Percentiles rank a stretch among this genome's conserved stretches.
Conservation (phyloP, 2,888 invertebrate species). For the Catocala sponsa region DNA sequence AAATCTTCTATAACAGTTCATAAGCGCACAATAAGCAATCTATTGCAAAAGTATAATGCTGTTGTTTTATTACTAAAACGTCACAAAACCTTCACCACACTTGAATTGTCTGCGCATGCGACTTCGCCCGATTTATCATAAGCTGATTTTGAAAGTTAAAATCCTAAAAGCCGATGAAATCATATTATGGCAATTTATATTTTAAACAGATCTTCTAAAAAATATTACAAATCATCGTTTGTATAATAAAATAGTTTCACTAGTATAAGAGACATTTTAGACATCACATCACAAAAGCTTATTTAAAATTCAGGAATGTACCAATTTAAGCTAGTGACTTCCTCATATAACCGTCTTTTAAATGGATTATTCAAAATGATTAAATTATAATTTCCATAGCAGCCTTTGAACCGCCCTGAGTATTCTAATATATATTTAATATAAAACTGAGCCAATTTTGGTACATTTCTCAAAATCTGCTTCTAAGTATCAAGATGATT, state of each 20-base stretch:
- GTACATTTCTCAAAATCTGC: conserved; percentile 82
- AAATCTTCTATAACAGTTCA: conserved; percentile 76
- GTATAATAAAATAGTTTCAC: conserved; percentile 53
- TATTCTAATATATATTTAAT: background rate
- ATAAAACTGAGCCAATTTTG: conserved; percentile 52
- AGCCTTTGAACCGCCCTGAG: background rate
- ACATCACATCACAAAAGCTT: conserved; percentile 87
- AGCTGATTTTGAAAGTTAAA: conserved; percentile 35
- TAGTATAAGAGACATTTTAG: conserved; percentile 69
- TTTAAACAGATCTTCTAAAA: conserved; percentile 53
- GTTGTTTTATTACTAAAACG: conserved; percentile 66
- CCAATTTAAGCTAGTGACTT: conserved; percentile 59
- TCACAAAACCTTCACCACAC: conserved; percentile 81
- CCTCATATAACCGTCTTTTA: background rate
- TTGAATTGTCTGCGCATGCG: conserved; percentile 76
- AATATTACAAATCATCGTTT: conserved; percentile 58
- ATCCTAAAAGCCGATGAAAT: conserved; percentile 54
- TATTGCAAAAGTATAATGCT: conserved; percentile 74
- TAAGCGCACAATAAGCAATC: conserved; percentile 82
- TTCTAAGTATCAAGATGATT: conserved; percentile 80
- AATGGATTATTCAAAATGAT: background rate
- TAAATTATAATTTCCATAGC: no score
- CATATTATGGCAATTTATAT: conserved; percentile 50
- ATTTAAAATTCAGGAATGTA: conserved; percentile 77
- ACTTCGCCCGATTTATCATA: conserved; percentile 61